Evolutionary conservation across 2,113 vertebrate genomes (phyloP), one percentile per base, ranked within the genome.

Genomic region (Verasper variegatus): DNA sequence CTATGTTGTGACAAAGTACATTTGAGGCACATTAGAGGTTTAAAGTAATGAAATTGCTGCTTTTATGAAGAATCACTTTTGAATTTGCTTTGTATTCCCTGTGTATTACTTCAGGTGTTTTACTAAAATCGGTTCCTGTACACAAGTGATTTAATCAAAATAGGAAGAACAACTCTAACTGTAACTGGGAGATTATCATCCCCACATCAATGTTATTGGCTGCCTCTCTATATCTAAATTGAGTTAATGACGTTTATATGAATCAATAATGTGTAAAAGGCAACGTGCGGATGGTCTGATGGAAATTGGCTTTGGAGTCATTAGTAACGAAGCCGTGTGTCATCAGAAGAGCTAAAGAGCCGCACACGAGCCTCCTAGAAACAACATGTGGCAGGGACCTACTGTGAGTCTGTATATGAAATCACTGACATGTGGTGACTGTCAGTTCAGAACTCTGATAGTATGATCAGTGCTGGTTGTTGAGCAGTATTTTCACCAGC

Each of bases 281-380:
- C 31, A 31, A 31, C 31, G 6, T 31, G 31, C 31, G 1, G 5
- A 31, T 31, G 31, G 31, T 31, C 31, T 51, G 82, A 85, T 82
- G 78, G 62, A 87, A 83, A 90, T 74, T 81, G 71, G 86, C 74
- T 90, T 91, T 76, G 71, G 82, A 90, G 79, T 91, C 86, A 85
- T 86, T 88, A 89, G 84, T 72, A 80, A 82, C 76, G 51, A 75
- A 78, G 45, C 15, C 5, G 45, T 18, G 15, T 49, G 45, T 49
- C 45, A 18, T 15, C 45, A 7, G 45, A 49, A 18, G 45, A 15
- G 45, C 14, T 47, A 47, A 4, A 17, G 45, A 47, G 45, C 4
- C 3, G 45, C 45, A 7, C 45, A 49, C 4, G 4, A 49, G 45
- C 45, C 17, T 49, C 45, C 45, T 1, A 3, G 18, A 54, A 54